A percentile compares a stretch with the other conserved stretches of the same genome.
These are phyloP conservation scores for Lepidotrigona ventralis DNA, from an alignment of 1,140 invertebrate genomes.

Conservation along the genomic window DNA sequence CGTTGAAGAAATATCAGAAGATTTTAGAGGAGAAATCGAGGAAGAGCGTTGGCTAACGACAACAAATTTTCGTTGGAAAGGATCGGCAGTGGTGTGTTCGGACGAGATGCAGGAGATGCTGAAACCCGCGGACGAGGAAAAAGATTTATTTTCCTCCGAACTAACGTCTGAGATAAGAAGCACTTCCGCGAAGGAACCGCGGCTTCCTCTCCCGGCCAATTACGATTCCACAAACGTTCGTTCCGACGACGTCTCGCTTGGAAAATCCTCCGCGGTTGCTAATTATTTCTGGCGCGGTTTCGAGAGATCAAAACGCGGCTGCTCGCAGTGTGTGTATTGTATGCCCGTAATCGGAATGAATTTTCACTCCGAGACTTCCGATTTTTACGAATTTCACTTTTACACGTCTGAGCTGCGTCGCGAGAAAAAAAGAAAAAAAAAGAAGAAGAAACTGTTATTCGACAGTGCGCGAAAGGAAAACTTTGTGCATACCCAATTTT, in stretches of 20 bases:
- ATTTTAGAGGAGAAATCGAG: no score
- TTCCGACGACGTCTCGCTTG: background rate
- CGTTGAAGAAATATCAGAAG: no score
- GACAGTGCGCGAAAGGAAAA: background rate
- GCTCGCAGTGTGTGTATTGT: no score
- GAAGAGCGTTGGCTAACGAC: no score
- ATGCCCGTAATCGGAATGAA: rapidly evolving
- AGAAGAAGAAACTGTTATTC: no score
- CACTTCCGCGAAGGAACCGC: constrained; percentile 25
- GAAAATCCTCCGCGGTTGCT: constrained; percentile 8
- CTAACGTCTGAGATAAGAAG: constrained; percentile 36
- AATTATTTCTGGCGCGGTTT: constrained; percentile 43
- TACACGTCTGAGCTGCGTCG: background rate
- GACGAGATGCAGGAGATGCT: no score
- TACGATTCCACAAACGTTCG: constrained; percentile 26
- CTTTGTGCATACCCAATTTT: background rate
- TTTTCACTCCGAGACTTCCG: no score
- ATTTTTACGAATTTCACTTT: no score
- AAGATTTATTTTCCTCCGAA: background rate
- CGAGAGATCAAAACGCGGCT: background rate
- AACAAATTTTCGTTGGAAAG: no score
- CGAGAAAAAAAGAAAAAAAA: background rate
- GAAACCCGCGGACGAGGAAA: constrained; percentile 7
- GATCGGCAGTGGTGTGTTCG: no score
- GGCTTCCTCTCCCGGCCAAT: constrained; percentile 29